Base-by-base conservation (phyloP, 2,888 invertebrate genomes). In the Polydrusus tereticollis region DNA sequence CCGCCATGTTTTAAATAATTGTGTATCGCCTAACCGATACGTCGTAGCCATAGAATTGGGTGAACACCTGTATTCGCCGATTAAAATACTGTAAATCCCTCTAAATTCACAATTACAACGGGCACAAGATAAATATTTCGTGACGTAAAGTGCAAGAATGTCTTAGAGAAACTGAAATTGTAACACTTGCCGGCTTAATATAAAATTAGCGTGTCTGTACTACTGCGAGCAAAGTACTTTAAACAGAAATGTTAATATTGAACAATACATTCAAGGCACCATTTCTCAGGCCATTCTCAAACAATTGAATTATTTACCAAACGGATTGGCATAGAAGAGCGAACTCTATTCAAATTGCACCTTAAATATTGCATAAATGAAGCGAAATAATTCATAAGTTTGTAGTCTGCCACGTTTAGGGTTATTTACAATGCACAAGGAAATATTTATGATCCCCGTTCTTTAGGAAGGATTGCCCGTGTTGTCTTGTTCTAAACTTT, bases 381-480 rank as follows among this genome's bases (percentile, higher is more conserved):
- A 83, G 83, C 78, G 83, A 86, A 86, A 86, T 86, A 86, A 86
- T 86, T 85, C 84, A 86, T 85, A 85, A 86, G 84, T 85, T 84
- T 85, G 84, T 85, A 86, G 85, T 84, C 85, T 84, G 84, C 84
- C 84, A 83, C 85, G 86, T 86, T 86, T 86, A 86, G 83, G 85
- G 84, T 85, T 86, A 85, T 86, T 85, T 85, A 85, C 85, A 85
- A 86, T 86, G 88, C 87, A 88, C 87, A 87, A 85, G 86, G 87
- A 88, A 88, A 87, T 88, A 88, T 88, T 88, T 87, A 88, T 88
- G 87, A 85, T 83, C 81, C 77, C 78, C 67, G 63, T 80, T 80
- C 81, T 80, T 80, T 78, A 81, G 83, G 82, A 83, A 82, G 84
- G 83, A 84, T 84, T 83, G 83, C 81, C 82, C 82, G 78, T 80